These are phyloP conservation scores for Syritta pipiens DNA, from an alignment of 2,888 invertebrate species.

Conservation along the genomic window DNA sequence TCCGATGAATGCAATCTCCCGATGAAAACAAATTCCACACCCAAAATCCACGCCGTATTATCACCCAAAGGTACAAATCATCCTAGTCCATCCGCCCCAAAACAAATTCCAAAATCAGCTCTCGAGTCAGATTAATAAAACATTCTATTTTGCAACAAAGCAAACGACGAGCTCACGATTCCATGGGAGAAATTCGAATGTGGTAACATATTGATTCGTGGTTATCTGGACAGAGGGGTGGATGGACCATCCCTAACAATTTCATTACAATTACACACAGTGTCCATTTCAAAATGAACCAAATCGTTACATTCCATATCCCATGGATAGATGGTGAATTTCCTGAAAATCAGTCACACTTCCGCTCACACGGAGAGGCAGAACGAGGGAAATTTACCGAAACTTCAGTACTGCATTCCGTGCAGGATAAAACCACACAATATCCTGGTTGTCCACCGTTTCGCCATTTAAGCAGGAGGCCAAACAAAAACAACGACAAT, in stretches of 20 bases:
- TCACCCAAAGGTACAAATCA: no score
- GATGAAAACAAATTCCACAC: no score
- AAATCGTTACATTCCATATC: conserved; percentile 9
- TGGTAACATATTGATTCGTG: neutral
- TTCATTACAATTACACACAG: conserved; percentile 1
- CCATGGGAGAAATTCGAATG: no score
- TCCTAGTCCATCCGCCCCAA: no score
- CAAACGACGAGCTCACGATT: no score
- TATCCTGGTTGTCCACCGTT: conserved; percentile 50
- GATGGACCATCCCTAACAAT: neutral
- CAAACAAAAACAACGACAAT: conserved; percentile 53
- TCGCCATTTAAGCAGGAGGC: conserved; percentile 40
- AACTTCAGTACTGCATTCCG: conserved; percentile 10
- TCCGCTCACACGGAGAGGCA: conserved; percentile 13
- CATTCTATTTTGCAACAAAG: no score
- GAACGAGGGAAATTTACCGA: neutral
- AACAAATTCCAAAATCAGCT: no score
- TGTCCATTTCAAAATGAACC: conserved; percentile 18
- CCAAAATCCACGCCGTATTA: no score
- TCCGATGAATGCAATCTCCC: no score
- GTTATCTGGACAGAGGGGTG: no score
- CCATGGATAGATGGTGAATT: conserved; percentile 14
- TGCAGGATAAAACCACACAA: conserved; percentile 45
- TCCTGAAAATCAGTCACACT: conserved; percentile 54
- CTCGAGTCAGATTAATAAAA: no score